A percentile compares a stretch with the other conserved stretches of the same genome.
Conservation (phyloP, 2,797 vertebrate species). For the Astyanax mexicanus region DNA sequence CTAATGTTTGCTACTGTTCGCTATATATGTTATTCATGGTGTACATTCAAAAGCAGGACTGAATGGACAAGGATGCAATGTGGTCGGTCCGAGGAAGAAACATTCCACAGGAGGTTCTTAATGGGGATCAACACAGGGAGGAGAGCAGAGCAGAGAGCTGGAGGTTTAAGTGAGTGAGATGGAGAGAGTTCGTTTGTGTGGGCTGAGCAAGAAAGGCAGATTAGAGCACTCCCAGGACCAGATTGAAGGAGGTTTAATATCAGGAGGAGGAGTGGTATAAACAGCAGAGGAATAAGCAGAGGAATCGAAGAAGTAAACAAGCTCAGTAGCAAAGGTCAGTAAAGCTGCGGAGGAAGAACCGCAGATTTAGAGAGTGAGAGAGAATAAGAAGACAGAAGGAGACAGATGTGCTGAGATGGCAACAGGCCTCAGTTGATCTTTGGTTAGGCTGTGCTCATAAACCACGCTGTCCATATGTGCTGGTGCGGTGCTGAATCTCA, state of each 20-base stretch:
- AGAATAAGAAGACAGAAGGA: slow-evolving; percentile 36
- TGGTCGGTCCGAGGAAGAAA: slow-evolving; percentile 76
- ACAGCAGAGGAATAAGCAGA: slow-evolving; percentile 29
- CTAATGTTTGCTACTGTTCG: not conserved
- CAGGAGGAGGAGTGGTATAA: slow-evolving; percentile 30
- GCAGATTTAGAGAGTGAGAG: slow-evolving; percentile 56
- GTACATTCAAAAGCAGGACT: slow-evolving; percentile 82
- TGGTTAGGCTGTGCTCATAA: not conserved
- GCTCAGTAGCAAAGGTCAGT: slow-evolving; percentile 53
- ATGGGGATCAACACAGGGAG: not conserved
- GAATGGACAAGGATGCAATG: slow-evolving; percentile 80
- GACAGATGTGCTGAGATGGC: slow-evolving; percentile 62
- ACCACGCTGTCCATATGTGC: not conserved
- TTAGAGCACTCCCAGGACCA: not conserved
- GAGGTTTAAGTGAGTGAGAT: slow-evolving; percentile 62
- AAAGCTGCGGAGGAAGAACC: slow-evolving; percentile 55
- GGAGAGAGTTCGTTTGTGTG: not conserved
- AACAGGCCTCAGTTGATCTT: slow-evolving; percentile 13
- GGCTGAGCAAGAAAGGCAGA: not conserved
- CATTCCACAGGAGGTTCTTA: slow-evolving; percentile 43
- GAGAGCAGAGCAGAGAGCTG: slow-evolving; percentile 60
- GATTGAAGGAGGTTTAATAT: slow-evolving; percentile 23
- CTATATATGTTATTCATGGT: too few relatives aligned
- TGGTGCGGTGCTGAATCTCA: not conserved
- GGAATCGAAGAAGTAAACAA: slow-evolving; percentile 32